Evolutionary conservation across 2,797 vertebrate species (phyloP).

Genomic region (Brachyalestes nurse): DNA sequence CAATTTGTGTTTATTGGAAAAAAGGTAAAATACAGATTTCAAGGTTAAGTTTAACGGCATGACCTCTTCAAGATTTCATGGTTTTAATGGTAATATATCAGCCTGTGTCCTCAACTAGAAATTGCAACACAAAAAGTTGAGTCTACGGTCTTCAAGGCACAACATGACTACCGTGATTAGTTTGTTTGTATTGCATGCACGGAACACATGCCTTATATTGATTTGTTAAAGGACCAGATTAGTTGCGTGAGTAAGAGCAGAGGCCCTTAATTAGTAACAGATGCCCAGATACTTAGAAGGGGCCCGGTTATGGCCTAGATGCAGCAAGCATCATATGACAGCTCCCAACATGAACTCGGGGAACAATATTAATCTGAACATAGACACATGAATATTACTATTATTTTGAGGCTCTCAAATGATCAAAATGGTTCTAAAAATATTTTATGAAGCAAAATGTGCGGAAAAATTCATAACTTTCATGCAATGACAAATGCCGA

Average conservation of each 20-base stretch:
- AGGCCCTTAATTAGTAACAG: slow-evolving; percentile 2
- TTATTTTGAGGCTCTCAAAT: background rate
- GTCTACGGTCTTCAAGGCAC: background rate
- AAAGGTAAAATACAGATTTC: too few relatives aligned
- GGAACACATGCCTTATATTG: background rate
- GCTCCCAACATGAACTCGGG: background rate
- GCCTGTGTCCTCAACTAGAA: background rate
- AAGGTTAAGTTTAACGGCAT: background rate
- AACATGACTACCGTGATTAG: background rate
- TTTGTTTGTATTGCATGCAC: background rate
- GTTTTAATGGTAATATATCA: background rate
- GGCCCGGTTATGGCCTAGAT: background rate
- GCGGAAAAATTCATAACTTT: background rate
- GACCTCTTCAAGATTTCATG: background rate
- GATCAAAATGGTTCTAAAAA: background rate
- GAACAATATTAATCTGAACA: background rate
- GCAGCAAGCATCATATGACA: background rate
- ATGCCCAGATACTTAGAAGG: background rate
- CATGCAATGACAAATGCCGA: too few relatives aligned
- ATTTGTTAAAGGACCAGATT: background rate
- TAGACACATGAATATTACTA: background rate
- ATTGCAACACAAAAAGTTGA: background rate
- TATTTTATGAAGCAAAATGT: background rate
- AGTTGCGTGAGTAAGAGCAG: slow-evolving; percentile 2
- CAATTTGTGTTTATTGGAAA: too few relatives aligned